Conservation (phyloP, 2,797 vertebrate species). For the Gorsachius magnificus region DNA sequence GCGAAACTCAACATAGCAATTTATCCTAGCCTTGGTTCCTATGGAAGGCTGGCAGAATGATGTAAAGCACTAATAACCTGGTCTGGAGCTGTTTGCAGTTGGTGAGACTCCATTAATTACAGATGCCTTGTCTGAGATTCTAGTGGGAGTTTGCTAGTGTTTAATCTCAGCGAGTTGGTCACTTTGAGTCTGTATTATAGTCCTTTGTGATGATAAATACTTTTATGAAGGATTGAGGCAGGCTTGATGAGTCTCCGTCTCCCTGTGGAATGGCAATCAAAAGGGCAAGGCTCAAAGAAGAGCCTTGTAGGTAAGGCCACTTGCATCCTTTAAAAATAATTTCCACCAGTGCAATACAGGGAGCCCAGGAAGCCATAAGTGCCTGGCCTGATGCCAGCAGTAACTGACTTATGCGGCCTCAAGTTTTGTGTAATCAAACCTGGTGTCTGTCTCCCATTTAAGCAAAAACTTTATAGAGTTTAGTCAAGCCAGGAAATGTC, state of each 20-base stretch:
- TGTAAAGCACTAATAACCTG: neutral
- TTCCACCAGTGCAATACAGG: neutral
- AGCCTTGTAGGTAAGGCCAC: neutral
- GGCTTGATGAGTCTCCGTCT: neutral
- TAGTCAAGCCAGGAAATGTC: neutral
- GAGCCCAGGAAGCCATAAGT: neutral
- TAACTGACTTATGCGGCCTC: neutral
- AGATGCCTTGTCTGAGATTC: neutral
- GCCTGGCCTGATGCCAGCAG: neutral
- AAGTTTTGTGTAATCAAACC: neutral
- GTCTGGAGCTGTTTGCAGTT: neutral
- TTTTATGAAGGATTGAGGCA: neutral
- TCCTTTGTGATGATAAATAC: neutral
- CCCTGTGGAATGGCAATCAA: neutral
- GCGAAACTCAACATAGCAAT: neutral
- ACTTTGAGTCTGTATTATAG: neutral
- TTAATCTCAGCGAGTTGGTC: neutral
- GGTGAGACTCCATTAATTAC: neutral
- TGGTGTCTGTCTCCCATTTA: neutral
- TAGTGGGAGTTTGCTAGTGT: neutral
- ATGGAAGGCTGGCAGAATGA: neutral
- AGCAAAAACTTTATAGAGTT: neutral
- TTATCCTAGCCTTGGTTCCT: neutral
- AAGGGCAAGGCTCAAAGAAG: neutral
- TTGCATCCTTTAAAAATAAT: neutral